These are phyloP conservation scores for Lordiphosa collinella DNA, from an alignment of 1,140 invertebrate species.

Conservation along the genomic window DNA sequence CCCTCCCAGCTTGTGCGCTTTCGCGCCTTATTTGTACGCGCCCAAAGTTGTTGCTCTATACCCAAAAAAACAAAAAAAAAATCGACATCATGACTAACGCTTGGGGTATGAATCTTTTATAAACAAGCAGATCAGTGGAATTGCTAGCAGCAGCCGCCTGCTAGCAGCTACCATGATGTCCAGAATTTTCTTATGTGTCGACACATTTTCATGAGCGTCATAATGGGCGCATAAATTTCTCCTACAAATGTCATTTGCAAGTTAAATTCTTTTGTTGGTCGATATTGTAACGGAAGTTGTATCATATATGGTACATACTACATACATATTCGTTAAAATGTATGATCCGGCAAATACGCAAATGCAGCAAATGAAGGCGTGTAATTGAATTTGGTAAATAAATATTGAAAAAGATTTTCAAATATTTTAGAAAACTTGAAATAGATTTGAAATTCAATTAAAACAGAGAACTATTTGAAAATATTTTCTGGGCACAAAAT, in stretches of 20 bases:
- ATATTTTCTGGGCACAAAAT: too few species aligned
- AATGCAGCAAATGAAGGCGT: too few species aligned
- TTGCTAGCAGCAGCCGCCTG: slow-evolving; percentile 9
- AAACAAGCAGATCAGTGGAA: slow-evolving; percentile 42
- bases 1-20: slow-evolving; percentile 23
- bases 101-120: slow-evolving; percentile 52
- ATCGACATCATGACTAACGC: slow-evolving; percentile 50
- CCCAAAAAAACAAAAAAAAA: slow-evolving; percentile 12
- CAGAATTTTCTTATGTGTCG: slow-evolving; percentile 10
- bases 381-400: too few species aligned
- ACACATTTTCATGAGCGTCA: slow-evolving; percentile 32
- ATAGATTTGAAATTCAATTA: too few species aligned
- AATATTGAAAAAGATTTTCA: too few species aligned
- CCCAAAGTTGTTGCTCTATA: slow-evolving; percentile 19
- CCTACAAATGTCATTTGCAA: slow-evolving; percentile 46
- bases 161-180: slow-evolving; percentile 5
- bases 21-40: slow-evolving; percentile 72
- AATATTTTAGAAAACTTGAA: too few species aligned
- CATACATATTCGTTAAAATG: too few species aligned
- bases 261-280: slow-evolving; percentile 41
- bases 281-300: too few species aligned
- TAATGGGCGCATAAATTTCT: slow-evolving; percentile 62
- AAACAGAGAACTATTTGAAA: too few species aligned
- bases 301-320: too few species aligned
- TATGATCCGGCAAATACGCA: too few species aligned